These are phyloP conservation scores for Artibeus lituratus DNA, from an alignment of 2,797 vertebrate species.

Conservation along the genomic window DNA sequence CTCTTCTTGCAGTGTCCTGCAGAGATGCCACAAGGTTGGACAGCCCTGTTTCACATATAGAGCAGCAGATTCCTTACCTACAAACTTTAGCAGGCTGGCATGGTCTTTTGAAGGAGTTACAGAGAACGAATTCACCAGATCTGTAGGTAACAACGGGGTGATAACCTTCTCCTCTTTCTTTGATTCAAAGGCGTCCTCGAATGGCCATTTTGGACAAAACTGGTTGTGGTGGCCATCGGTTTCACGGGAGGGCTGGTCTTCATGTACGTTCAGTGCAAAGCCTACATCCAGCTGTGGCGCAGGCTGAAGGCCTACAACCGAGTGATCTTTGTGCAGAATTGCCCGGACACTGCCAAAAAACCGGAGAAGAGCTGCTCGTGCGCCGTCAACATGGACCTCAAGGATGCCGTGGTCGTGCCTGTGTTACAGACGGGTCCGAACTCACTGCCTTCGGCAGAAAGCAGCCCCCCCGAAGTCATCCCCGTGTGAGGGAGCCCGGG, in stretches of 20 bases:
- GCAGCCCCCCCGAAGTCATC: constrained; percentile 79
- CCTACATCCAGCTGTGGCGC: constrained; percentile 96
- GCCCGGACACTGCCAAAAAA: constrained; percentile 90
- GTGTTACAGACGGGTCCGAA: constrained; percentile 82
- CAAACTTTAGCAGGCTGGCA: neutral
- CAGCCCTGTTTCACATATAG: neutral
- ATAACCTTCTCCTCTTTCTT: constrained; percentile 7
- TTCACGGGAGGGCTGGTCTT: constrained; percentile 95
- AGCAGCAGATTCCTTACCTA: neutral
- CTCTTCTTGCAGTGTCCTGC: too few relatives aligned
- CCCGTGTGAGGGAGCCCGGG: constrained; percentile 82
- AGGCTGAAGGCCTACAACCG: constrained; percentile 98
- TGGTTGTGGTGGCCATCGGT: constrained; percentile 94
- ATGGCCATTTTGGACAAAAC: constrained; percentile 99
- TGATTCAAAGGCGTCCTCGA: constrained; percentile 90
- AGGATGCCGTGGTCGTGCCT: constrained; percentile 84
- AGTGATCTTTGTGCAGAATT: constrained; percentile 98
- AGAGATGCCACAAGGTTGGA: too few relatives aligned
- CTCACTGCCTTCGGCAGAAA: constrained; percentile 70
- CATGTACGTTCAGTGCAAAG: constrained; percentile 98
- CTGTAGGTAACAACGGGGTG: neutral
- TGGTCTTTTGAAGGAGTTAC: neutral
- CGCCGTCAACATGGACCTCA: constrained; percentile 80
- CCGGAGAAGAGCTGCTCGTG: constrained; percentile 82
- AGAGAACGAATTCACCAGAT: neutral